Conservation (phyloP, 2,113 vertebrate species). For the Neolamprologus toae region DNA sequence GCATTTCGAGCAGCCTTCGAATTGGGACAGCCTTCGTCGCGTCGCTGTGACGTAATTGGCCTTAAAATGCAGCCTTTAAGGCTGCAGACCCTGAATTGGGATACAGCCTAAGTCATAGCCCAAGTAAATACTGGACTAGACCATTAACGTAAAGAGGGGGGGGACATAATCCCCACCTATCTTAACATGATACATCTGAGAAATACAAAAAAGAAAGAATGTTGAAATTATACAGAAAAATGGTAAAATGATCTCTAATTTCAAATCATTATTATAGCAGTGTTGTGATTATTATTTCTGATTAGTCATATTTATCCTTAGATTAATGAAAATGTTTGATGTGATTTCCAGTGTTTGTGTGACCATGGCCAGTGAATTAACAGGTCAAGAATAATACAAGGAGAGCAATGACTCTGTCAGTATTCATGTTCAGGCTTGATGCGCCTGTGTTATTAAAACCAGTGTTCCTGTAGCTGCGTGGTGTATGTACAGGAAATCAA, state of each 20-base stretch:
- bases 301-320: not conserved
- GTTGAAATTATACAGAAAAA: not conserved
- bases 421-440: not conserved
- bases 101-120: not conserved
- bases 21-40: no score
- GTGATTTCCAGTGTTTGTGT: not conserved
- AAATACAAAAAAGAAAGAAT: not conserved
- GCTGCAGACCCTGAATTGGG: no score
- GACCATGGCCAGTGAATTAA: not conserved
- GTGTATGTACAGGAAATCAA: not conserved
- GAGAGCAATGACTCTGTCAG: not conserved
- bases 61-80: no score
- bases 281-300: not conserved
- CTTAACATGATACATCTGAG: not conserved
- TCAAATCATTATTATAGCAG: not conserved
- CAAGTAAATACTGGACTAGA: not conserved
- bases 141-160: not conserved
- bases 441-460: not conserved
- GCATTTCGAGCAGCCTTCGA: no score
- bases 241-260: not conserved
- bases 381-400: not conserved
- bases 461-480: not conserved
- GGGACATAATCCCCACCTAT: not conserved
- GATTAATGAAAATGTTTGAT: not conserved
- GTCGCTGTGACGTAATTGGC: no score